Evolutionary conservation across 35 echinoderm and acorn worm genomes (phyloP).

Genomic region (Holothuria glaberrima): DNA sequence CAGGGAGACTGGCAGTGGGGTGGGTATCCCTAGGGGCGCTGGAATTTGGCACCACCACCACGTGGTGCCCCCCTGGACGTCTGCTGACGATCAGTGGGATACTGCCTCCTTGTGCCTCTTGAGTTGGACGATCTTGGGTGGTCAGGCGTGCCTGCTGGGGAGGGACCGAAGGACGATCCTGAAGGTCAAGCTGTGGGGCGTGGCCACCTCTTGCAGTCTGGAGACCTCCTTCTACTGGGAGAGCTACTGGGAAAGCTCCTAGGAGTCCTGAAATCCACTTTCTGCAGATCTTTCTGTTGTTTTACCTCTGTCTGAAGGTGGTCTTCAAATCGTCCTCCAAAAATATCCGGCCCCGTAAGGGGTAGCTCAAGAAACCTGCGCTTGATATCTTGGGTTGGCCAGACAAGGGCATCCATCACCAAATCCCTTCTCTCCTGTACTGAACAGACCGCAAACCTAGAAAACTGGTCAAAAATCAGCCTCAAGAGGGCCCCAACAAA

Average conservation of each 20-base stretch:
- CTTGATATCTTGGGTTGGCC: too few relatives aligned
- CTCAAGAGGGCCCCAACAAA: background rate
- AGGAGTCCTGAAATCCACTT: background rate
- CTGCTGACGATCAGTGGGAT: background rate
- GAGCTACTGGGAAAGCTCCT: too few relatives aligned
- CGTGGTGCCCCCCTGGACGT: background rate
- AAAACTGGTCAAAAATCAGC: conserved; percentile 5
- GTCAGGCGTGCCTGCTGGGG: background rate
- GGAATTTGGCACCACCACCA: background rate
- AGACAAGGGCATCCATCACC: too few relatives aligned
- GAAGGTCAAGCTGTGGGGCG: too few relatives aligned
- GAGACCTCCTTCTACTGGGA: background rate
- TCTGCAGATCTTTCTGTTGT: background rate
- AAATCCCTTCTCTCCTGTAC: conserved; percentile 3
- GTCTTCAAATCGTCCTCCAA: too few relatives aligned
- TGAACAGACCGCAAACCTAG: background rate
- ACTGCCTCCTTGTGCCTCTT: too few relatives aligned
- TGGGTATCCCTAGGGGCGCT: background rate
- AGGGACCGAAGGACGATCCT: background rate
- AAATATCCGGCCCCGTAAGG: too few relatives aligned
- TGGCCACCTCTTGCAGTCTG: too few relatives aligned
- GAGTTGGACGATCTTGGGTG: background rate
- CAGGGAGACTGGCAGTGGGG: too few relatives aligned
- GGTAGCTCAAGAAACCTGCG: too few relatives aligned
- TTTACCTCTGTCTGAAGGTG: too few relatives aligned